Evolutionary conservation across 2,888 invertebrate genomes (phyloP).

Genomic region (Heliconius aoede): DNA sequence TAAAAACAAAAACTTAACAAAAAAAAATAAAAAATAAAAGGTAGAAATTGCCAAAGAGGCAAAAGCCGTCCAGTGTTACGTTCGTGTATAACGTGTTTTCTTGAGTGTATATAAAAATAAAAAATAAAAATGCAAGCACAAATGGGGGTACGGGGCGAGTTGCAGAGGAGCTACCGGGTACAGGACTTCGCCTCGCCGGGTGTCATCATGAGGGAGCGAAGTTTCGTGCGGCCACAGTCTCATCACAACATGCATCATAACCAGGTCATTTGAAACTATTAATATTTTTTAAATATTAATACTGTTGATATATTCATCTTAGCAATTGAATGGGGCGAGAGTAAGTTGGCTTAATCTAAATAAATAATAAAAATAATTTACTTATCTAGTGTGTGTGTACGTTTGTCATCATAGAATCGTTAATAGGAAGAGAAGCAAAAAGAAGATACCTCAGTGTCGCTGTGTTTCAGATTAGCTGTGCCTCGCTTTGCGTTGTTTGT

Average conservation of each 20-base stretch:
- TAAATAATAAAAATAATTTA: too few relatives aligned
- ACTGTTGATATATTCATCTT: too few relatives aligned
- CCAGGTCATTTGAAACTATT: slow-evolving; percentile 65
- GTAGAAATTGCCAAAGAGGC: slow-evolving; percentile 61
- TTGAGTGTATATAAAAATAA: slow-evolving; percentile 38
- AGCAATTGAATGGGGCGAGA: too few relatives aligned
- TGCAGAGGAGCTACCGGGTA: slow-evolving; percentile 81
- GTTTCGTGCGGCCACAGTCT: slow-evolving; percentile 86
- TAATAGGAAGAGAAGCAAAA: too few relatives aligned
- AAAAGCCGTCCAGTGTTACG: slow-evolving; percentile 49
- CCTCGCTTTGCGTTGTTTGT: too few relatives aligned
- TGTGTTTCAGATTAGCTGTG: too few relatives aligned
- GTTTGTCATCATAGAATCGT: too few relatives aligned
- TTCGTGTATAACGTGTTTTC: slow-evolving; percentile 26
- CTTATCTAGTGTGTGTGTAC: too few relatives aligned
- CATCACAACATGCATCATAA: slow-evolving; percentile 83
- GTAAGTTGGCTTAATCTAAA: too few relatives aligned
- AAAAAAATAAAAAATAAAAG: slow-evolving; percentile 28
- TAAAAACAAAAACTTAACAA: slow-evolving; percentile 44
- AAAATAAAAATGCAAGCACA: slow-evolving; percentile 72
- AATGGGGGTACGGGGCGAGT: slow-evolving; percentile 73
- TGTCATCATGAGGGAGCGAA: slow-evolving; percentile 87
- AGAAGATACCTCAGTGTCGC: too few relatives aligned
- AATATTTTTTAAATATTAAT: not conserved
- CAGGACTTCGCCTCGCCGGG: slow-evolving; percentile 82